Conservation (phyloP, 1,140 invertebrate species). For the Lucilia sericata region DNA sequence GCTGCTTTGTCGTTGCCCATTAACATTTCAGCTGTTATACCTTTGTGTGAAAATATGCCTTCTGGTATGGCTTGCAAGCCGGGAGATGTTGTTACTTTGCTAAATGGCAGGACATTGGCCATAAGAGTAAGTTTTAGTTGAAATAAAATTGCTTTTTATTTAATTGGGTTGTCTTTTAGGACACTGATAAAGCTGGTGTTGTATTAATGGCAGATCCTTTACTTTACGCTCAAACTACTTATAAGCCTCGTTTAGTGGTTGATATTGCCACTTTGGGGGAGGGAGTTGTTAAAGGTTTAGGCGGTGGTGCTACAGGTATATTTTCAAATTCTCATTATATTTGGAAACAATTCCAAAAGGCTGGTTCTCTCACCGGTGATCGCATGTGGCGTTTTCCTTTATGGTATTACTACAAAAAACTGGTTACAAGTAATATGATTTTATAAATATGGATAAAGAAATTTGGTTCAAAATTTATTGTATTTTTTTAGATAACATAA, state of each 20-base stretch:
- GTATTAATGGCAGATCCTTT: constrained; percentile 90
- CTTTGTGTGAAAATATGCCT: constrained; percentile 89
- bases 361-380: constrained; percentile 83
- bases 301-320: constrained; percentile 81
- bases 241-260: constrained; percentile 76
- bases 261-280: constrained; percentile 80
- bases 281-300: constrained; percentile 72
- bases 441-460: too few species aligned
- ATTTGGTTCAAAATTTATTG: too few species aligned
- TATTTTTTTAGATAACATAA: constrained; percentile 49
- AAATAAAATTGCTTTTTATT: neutral
- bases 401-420: constrained; percentile 82
- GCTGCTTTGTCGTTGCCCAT: constrained; percentile 60
- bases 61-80: constrained; percentile 86
- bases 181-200: constrained; percentile 92
- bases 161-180: constrained; percentile 70
- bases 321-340: constrained; percentile 79
- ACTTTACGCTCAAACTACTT: constrained; percentile 76
- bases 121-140: constrained; percentile 64
- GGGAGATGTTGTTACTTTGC: constrained; percentile 85
- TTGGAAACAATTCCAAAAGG: constrained; percentile 74
- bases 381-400: constrained; percentile 91
- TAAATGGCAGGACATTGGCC: constrained; percentile 88
- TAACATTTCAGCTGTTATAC: constrained; percentile 54
- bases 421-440: constrained; percentile 70